A percentile compares a stretch with the other conserved stretches of the same genome.
These are phyloP conservation scores for Cryptophagus acutangulus DNA, from an alignment of 2,888 invertebrate genomes.

Conservation along the genomic window DNA sequence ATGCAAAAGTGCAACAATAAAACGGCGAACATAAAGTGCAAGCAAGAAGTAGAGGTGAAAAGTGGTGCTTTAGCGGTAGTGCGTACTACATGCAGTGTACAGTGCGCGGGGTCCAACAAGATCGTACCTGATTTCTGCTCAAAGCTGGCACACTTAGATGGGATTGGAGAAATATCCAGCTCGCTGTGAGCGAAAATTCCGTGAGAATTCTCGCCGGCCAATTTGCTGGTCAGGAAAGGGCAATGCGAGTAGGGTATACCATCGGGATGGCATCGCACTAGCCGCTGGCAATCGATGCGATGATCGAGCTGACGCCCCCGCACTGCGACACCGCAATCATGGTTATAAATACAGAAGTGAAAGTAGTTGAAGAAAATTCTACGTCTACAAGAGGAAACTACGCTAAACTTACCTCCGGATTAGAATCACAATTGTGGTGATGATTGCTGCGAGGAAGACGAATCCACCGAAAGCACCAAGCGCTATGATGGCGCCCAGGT, in stretches of 20 bases:
- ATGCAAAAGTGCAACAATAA: too few relatives aligned
- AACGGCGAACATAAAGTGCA: too few relatives aligned
- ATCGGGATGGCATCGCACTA: slow-evolving; percentile 69
- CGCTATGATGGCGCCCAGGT: slow-evolving; percentile 82
- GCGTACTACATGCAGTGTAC: slow-evolving; percentile 37
- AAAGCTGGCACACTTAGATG: slow-evolving; percentile 52
- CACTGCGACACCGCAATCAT: slow-evolving; percentile 29
- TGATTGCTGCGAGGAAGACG: slow-evolving; percentile 82
- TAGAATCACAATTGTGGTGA: slow-evolving; percentile 82
- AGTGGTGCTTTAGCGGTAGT: too few relatives aligned
- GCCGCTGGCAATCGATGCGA: slow-evolving; percentile 50
- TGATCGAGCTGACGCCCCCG: slow-evolving; percentile 48
- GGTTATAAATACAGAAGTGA: not conserved
- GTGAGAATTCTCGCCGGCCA: slow-evolving; percentile 76
- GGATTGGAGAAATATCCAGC: slow-evolving; percentile 90
- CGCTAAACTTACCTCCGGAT: slow-evolving; percentile 68
- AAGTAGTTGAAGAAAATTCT: slow-evolving; percentile 3
- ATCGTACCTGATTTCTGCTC: slow-evolving; percentile 23
- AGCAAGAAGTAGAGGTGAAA: too few relatives aligned
- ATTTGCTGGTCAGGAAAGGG: slow-evolving; percentile 92
- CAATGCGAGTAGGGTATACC: slow-evolving; percentile 86
- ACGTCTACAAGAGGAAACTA: not conserved
- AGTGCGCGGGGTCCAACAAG: slow-evolving; percentile 33
- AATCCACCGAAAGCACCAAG: slow-evolving; percentile 87
- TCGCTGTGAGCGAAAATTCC: slow-evolving; percentile 66